These are phyloP conservation scores for Apistogramma diplotaenia DNA, from an alignment of 2,113 vertebrate genomes.

Conservation along the genomic window DNA sequence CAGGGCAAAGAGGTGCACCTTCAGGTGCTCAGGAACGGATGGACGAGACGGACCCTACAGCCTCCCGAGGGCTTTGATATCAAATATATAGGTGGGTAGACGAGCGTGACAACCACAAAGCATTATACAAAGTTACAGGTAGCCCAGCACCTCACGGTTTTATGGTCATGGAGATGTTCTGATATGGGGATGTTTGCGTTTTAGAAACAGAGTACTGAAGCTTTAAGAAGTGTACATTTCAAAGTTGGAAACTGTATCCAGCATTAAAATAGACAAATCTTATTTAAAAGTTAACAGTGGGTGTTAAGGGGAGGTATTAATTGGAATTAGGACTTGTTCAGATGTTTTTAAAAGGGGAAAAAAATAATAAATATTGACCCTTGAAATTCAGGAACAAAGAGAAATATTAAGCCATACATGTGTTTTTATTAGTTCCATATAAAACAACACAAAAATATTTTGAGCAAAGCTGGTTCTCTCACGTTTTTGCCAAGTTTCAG, in stretches of 20 bases:
- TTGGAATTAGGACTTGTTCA: neutral
- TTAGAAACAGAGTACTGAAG: neutral
- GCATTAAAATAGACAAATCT: neutral
- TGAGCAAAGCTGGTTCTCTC: too few relatives aligned
- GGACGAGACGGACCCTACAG: constrained; percentile 85
- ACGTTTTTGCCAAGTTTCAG: neutral
- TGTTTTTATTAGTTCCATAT: neutral
- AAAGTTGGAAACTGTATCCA: neutral
- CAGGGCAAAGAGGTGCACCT: constrained; percentile 89
- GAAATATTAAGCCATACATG: neutral
- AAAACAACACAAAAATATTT: neutral
- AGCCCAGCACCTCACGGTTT: neutral
- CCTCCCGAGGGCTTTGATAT: constrained; percentile 89
- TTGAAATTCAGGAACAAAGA: neutral
- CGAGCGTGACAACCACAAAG: neutral
- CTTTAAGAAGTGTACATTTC: neutral
- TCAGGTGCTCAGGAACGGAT: constrained; percentile 89
- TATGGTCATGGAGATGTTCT: neutral
- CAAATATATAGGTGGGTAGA: constrained; percentile 84
- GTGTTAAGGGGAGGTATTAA: neutral
- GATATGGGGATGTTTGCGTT: neutral
- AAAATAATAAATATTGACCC: neutral
- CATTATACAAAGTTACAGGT: neutral
- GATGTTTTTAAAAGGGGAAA: neutral
- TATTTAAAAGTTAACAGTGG: neutral